These are phyloP conservation scores for Jaculus jaculus DNA, from an alignment of 2,113 vertebrate species.

Conservation along the genomic window DNA sequence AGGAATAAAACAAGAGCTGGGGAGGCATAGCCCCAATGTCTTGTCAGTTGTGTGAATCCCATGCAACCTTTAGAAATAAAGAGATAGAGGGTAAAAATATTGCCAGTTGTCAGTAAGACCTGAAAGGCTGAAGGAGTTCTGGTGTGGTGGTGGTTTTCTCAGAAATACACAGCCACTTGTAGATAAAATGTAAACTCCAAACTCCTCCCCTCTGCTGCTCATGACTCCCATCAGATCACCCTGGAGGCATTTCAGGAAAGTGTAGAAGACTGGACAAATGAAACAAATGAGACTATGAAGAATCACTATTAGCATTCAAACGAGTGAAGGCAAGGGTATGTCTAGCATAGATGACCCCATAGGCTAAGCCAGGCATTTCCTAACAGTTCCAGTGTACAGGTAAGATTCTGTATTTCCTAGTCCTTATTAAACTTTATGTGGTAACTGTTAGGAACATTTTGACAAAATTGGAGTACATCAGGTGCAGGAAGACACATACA, in stretches of 20 bases:
- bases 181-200: not conserved
- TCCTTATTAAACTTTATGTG: not conserved
- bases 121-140: not conserved
- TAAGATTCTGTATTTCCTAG: not conserved
- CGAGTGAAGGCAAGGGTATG: not conserved
- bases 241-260: not conserved
- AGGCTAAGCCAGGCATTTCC: not conserved
- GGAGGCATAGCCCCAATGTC: fast-evolving
- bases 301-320: not conserved
- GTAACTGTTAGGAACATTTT: not conserved
- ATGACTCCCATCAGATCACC: not conserved
- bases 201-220: not conserved
- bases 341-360: not conserved
- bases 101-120: not conserved
- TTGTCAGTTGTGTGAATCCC: not conserved
- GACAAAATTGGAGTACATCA: not conserved
- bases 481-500: not conserved
- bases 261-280: not conserved
- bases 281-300: not conserved
- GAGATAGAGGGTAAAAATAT: not conserved
- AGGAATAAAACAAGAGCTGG: not conserved
- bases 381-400: not conserved
- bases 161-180: not conserved
- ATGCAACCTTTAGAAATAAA: not conserved
- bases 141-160: not conserved